These are phyloP conservation scores for Dioctria rufipes DNA, from an alignment of 2,888 invertebrate genomes.

Conservation along the genomic window DNA sequence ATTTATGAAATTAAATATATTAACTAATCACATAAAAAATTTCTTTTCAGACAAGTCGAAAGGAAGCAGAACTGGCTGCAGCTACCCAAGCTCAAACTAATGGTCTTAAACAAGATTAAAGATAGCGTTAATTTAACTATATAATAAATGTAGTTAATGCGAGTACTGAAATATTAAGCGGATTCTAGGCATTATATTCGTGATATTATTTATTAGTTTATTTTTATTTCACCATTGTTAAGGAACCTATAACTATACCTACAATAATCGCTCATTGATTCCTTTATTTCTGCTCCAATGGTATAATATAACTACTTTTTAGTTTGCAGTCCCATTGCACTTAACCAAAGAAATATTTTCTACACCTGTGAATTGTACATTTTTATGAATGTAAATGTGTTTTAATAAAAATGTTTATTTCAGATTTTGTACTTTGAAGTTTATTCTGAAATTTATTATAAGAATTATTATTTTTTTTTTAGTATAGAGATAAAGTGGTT, in stretches of 20 bases:
- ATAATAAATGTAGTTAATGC: slow-evolving; percentile 1
- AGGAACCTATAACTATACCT: not conserved
- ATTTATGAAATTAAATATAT: not conserved
- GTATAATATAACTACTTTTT: too few relatives aligned
- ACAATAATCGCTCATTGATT: not conserved
- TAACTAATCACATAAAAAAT: not conserved
- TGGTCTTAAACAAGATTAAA: slow-evolving; percentile 77
- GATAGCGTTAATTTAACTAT: not conserved
- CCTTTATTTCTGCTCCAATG: not conserved
- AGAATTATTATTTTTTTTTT: too few relatives aligned
- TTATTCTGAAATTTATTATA: too few relatives aligned
- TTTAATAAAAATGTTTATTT: too few relatives aligned
- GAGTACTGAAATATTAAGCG: slow-evolving; percentile 36
- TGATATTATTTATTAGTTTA: slow-evolving; percentile 55
- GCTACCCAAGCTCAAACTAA: slow-evolving; percentile 75
- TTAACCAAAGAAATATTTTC: slow-evolving; percentile 7
- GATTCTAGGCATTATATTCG: slow-evolving; percentile 56
- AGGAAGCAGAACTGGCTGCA: slow-evolving; percentile 72
- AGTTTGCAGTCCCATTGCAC: not conserved
- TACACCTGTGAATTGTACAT: slow-evolving; percentile 5
- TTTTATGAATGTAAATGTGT: not conserved
- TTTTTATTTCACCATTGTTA: not conserved
- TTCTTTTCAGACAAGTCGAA: slow-evolving; percentile 74
- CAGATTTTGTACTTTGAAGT: too few relatives aligned
- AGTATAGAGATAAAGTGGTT: too few relatives aligned